phyloP scores from a whole-genome alignment of 1,140 invertebrate species.

The Zaprionus taronus region DNA sequence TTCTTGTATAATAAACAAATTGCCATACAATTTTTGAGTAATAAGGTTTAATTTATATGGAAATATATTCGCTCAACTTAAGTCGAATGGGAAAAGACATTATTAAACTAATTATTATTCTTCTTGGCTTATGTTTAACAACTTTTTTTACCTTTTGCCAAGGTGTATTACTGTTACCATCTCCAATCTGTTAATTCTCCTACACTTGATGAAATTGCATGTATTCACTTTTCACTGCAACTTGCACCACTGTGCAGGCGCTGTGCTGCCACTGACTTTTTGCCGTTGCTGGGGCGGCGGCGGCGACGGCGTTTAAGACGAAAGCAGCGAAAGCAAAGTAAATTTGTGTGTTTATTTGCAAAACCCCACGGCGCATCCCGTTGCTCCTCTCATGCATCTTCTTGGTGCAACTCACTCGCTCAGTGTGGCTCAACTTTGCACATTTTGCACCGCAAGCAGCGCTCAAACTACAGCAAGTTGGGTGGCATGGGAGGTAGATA shows the following conservation, averaged over 20 bases:
- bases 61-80: no score
- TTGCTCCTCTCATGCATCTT: background rate
- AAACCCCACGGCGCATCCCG: constrained; percentile 50
- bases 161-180: no score
- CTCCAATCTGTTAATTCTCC: no score
- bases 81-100: no score
- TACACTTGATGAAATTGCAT: no score
- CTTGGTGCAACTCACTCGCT: background rate
- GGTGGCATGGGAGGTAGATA: constrained; percentile 1
- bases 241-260: constrained; percentile 27
- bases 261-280: constrained; percentile 64
- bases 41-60: no score
- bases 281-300: constrained; percentile 39
- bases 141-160: no score
- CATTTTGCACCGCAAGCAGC: constrained; percentile 62
- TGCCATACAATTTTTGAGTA: no score
- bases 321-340: constrained; percentile 71
- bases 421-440: constrained; percentile 49
- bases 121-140: no score
- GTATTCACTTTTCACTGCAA: background rate
- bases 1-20: no score
- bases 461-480: constrained; percentile 44
- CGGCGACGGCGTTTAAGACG: constrained; percentile 49
- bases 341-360: constrained; percentile 81
- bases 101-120: no score